Base-by-base conservation (phyloP, 2,113 vertebrate genomes). In the Menidia beryllina region DNA sequence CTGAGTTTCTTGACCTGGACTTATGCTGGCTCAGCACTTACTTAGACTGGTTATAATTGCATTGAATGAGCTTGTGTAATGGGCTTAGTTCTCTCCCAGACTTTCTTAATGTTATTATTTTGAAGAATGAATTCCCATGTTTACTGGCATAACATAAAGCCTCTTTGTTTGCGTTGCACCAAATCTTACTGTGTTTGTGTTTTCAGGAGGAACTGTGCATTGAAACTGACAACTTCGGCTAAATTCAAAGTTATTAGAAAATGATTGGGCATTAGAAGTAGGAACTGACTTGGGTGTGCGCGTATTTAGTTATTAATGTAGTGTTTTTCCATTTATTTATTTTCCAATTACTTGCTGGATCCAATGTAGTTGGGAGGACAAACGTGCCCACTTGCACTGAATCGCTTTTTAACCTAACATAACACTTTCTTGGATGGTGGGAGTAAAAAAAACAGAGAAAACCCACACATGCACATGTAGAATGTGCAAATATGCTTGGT, bases 101-200 rank as follows among this genome's bases (percentile, higher is more conserved):
- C 62, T 74, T 76, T 57, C 21, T 59, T 64, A 79, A 71, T 73
- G 41, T 4, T 36, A 2, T 41, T 41, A 57, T n/a, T 72, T 25
- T 49, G 39, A 62, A n/a, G 3, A 48, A 36, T 43, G 1, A 20
- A 60, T 65, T 69, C 27, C 25, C 47, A 21, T 24, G 41, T 52
- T 75, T 36, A 77, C 71, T 13, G 1, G 24, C 4, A 4, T 52
- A 67, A 75, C 65, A 75, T 51, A 45, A 51, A 52, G 25, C 36
- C 5, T 49, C n/a, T 55, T 55, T 55, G 53, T 55, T 9, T 21
- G 14, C 21, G n/a, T 59, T 45, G 17, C 41, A 45, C 41, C 41
- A 12, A 45, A n/a, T 45, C 41, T 45, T 45, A 19, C 41, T 45
- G 41, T 19, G n/a, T 45, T 11, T 19, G 5, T 19, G 7, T 45